A percentile compares a stretch with the other conserved stretches of the same genome.
These are phyloP conservation scores for Solenopsis fugax DNA, from an alignment of 1,140 invertebrate species.

Conservation along the genomic window DNA sequence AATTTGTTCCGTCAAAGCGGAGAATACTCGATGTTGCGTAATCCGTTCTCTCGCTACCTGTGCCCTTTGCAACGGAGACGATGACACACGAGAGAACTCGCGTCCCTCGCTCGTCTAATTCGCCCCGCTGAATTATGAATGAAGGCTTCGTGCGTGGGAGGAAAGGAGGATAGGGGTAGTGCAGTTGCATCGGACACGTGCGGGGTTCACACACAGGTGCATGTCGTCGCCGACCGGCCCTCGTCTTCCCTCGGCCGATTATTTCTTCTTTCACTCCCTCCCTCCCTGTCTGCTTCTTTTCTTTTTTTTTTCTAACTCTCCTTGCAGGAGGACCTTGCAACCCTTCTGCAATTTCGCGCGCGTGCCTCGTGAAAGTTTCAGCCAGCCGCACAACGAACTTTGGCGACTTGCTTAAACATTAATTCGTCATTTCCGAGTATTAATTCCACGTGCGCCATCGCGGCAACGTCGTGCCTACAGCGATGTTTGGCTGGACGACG, in stretches of 20 bases:
- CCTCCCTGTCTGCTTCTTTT: neutral
- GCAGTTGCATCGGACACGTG: conserved; percentile 63
- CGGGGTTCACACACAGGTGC: conserved; percentile 57
- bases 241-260: conserved; percentile 1
- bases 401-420: conserved; percentile 65
- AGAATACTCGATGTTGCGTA: conserved; percentile 26
- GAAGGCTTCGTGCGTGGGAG: conserved; percentile 3
- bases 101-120: conserved; percentile 35
- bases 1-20: neutral
- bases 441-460: conserved; percentile 63
- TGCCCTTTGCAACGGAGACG: conserved; percentile 5
- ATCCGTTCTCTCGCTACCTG: conserved; percentile 32
- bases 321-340: conserved; percentile 12
- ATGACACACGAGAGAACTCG: conserved; percentile 4
- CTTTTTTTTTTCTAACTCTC: neutral
- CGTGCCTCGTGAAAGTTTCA: conserved; percentile 73
- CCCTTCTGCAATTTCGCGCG: conserved; percentile 67
- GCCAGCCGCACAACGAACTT: conserved; percentile 45
- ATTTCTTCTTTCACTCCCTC: conserved; percentile 19
- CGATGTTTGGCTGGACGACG: neutral
- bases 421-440: conserved; percentile 69
- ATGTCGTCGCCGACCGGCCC: conserved; percentile 12
- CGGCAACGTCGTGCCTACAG: conserved; percentile 6
- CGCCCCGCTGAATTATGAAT: conserved; percentile 66
- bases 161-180: neutral